phyloP scores from a whole-genome alignment of 2,797 vertebrate genomes.

The Urocyon cinereoargenteus region DNA sequence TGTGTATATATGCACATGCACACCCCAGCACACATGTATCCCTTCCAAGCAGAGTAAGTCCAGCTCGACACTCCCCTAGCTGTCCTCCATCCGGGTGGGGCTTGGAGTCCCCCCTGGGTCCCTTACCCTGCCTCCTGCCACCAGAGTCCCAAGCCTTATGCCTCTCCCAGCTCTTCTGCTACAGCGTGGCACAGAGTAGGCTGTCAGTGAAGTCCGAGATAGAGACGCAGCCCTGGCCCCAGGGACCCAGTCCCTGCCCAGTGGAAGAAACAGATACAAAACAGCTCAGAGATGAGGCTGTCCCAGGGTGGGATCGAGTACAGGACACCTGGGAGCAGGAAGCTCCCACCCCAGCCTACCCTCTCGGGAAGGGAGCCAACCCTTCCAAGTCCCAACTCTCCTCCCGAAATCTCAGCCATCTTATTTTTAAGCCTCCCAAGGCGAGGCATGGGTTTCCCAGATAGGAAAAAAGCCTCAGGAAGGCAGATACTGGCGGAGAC shows the following conservation, averaged over 20 bases:
- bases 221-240: neutral
- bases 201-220: neutral
- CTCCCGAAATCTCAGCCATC: neutral
- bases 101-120: neutral
- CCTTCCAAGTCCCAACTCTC: accelerated
- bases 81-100: neutral
- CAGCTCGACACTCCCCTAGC: neutral
- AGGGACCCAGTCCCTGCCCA: neutral
- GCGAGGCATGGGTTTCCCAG: neutral
- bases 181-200: neutral
- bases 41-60: neutral
- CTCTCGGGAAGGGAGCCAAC: neutral
- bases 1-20: accelerated
- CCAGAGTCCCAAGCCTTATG: neutral
- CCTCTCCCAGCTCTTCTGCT: neutral
- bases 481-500: neutral
- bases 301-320: neutral
- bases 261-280: neutral
- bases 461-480: neutral
- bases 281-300: neutral
- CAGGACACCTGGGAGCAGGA: neutral
- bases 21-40: accelerated
- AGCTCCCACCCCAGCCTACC: neutral
- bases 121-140: too few species aligned
- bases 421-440: neutral